These are phyloP conservation scores for Limonius californicus DNA, from an alignment of 1,140 invertebrate species.

Conservation along the genomic window DNA sequence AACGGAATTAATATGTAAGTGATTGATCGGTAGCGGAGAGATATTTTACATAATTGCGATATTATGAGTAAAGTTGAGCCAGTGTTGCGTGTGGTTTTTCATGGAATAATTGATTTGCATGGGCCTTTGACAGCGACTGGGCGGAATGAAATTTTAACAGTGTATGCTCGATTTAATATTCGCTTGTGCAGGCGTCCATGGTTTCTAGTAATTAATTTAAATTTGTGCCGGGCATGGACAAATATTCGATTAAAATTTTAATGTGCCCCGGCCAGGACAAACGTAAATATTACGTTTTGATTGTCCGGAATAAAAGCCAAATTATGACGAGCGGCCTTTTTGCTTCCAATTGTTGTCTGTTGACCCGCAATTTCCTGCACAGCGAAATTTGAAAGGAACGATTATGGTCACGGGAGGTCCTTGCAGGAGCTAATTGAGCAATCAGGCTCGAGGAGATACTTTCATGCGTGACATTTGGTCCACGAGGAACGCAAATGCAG, in stretches of 20 bases:
- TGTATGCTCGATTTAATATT: neutral
- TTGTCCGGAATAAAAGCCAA: neutral
- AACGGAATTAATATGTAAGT: conserved; percentile 2
- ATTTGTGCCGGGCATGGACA: neutral
- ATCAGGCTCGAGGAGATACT: neutral
- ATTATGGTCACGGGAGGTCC: too few relatives aligned
- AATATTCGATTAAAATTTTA: neutral
- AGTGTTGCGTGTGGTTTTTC: neutral
- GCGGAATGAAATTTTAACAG: neutral
- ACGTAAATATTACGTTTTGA: neutral
- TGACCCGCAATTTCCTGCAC: too few relatives aligned
- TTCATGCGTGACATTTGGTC: too few relatives aligned
- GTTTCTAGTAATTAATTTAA: conserved; percentile 8
- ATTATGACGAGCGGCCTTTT: too few relatives aligned
- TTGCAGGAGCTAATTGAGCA: neutral
- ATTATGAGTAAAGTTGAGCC: neutral
- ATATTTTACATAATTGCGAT: conserved; percentile 2
- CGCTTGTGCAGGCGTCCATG: conserved; percentile 2
- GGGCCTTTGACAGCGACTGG: conserved; percentile 1
- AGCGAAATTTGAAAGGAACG: too few relatives aligned
- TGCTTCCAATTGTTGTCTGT: too few relatives aligned
- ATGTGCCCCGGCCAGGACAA: neutral
- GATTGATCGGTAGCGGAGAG: neutral
- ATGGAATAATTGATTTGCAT: conserved; percentile 11
- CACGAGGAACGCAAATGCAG: too few relatives aligned